Evolutionary conservation across 1,140 invertebrate species (phyloP), one percentile per base, ranked within the genome.

Genomic region (Marisa cornuarietis): DNA sequence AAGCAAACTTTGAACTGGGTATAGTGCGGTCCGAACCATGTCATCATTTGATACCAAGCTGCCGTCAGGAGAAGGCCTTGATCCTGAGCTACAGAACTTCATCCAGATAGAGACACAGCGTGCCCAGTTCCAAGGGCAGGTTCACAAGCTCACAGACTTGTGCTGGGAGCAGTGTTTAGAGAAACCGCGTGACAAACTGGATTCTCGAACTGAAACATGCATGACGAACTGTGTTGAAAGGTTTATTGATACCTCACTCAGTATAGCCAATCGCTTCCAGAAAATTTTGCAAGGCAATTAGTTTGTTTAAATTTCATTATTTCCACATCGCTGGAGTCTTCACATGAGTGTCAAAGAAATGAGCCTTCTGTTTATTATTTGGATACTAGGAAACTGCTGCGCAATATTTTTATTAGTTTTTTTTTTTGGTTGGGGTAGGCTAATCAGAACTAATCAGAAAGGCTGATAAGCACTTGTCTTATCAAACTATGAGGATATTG

Each of bases 81-180:
- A 82, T 65, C 79, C 81, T 26, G 81, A 82, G 54, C 78, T 82
- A 26, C 78, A 79, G 49, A 79, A 76, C 26, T 82, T 82, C 66
- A 82, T 82, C 26, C 81, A 82, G 75, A 78, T 82, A 68, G 81
- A 82, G 77, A 80, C 81, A 51, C 81, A 82, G 72, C 79, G 76
- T 22, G 81, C 81, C 9, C 78, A 82, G 68, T 76, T 82, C 20
- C 81, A 82, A 68, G 81, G 78, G 42, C 81, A 82, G 79, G 86
- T 91, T 22, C 95, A 97, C 86, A 95, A 96, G 90, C 95, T 98
- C 89, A 97, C 96, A 84, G 96, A 97, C 87, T 94, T 96, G 78
- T 99, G 97, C 90, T 99, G 97, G 97, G 97, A 98, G 20, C 96
- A 96, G 90, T 98, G 97, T 89, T 93, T 98, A 4, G 96, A 97